Base-by-base conservation (phyloP, 2,888 invertebrate genomes). In the Nephrotoma guestfalica region DNA sequence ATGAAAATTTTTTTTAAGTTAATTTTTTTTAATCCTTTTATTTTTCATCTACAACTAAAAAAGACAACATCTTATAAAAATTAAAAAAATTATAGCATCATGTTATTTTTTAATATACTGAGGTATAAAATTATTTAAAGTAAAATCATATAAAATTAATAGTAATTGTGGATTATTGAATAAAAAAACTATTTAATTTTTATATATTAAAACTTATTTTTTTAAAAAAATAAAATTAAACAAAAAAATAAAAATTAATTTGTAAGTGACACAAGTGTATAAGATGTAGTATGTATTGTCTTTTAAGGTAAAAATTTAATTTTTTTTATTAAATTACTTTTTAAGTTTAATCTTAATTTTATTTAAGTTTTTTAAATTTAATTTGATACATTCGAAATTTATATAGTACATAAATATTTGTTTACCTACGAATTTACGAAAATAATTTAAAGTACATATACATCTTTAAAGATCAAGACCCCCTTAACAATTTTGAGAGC, bases 1-100 rank as follows among this genome's bases (percentile, higher is more conserved):
- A 89, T 91, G 90, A 90, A 89, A 87, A 9, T 3, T 9, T 85
- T 85, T 42, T 43, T 85, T 43, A 15, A 18, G 6, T 57, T 45
- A 43, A 41, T 86, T 43, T 86, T 51, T 86, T 86, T 11, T 86
- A 57, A 13, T 83, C 40, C 41, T 83, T 83, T 83, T 2, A 15
- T 57, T 57, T 57, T 57, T 57, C 51, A 57, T 57, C 51, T 57
- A 47, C 9, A 47, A 13, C 51, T 57, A 57, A 57, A 57, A 51
- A 57, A 57, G 51, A 57, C 51, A 57, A 57, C 51, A 57, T 57
- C 51, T 18, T 57, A 57, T 15, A 57, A 57, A n/a, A 57, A 15
- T 15, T 57, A 18, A 57, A 57, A 57, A 57, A 57, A 15, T 57
- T 57, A 57, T 57, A 57, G 15, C 51, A 57, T 15, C 51, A 18